Percentiles rank a stretch among this genome's conserved stretches.
phyloP scores from a whole-genome alignment of 2,797 vertebrate species.

The Delichon dasypus region DNA sequence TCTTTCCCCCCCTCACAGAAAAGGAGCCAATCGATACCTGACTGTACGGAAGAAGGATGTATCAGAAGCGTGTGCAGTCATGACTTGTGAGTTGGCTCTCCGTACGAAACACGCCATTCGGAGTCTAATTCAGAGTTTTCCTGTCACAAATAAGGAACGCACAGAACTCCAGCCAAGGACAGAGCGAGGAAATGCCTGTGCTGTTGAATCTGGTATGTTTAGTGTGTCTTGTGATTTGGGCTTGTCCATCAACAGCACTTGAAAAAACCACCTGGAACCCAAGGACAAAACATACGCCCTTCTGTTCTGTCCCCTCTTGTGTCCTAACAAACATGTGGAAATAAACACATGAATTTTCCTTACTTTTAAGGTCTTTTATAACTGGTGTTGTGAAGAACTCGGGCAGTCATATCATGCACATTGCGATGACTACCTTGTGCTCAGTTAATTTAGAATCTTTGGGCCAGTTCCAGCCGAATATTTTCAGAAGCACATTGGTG shows the following conservation, averaged over 20 bases:
- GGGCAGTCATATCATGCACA: not conserved
- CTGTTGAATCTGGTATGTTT: constrained; percentile 79
- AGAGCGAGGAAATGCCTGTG: constrained; percentile 71
- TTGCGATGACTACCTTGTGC: not conserved
- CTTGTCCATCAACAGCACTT: not conserved
- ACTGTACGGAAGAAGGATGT: constrained; percentile 88
- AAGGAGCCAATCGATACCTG: constrained; percentile 84
- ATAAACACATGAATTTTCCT: not conserved
- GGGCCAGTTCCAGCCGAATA: not conserved
- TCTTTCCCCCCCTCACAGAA: constrained; percentile 76
- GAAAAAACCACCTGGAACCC: not conserved
- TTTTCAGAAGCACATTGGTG: not conserved
- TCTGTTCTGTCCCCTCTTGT: not conserved
- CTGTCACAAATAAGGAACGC: constrained; percentile 86
- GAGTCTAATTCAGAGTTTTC: constrained; percentile 86
- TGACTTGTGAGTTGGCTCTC: constrained; percentile 82
- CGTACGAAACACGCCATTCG: constrained; percentile 77
- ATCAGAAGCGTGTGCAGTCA: constrained; percentile 76
- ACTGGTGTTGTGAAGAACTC: not conserved
- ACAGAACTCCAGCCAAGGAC: constrained; percentile 81
- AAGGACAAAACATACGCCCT: not conserved
- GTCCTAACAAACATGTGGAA: not conserved
- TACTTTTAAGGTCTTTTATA: not conserved
- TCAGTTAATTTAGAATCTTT: not conserved
- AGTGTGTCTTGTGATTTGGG: not conserved